These are phyloP conservation scores for Callocephalon fimbriatum DNA, from an alignment of 2,113 vertebrate genomes.

Conservation along the genomic window DNA sequence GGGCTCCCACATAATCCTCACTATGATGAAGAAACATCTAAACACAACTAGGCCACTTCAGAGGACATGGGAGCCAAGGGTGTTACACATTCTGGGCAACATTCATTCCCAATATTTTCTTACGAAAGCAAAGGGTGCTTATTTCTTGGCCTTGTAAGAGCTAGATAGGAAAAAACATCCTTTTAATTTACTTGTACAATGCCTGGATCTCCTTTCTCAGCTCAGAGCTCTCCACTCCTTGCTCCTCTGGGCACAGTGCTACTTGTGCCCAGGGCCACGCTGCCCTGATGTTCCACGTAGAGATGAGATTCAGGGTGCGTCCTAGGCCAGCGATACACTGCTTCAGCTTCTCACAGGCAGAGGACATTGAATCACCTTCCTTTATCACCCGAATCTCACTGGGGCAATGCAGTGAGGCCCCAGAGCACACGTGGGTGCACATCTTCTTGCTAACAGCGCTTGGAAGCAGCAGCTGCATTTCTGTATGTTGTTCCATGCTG, in stretches of 20 bases:
- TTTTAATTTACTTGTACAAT: background rate
- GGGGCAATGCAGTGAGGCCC: background rate
- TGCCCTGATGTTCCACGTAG: background rate
- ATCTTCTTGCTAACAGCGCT: background rate
- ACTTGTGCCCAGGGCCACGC: too few species aligned
- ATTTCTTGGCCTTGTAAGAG: background rate
- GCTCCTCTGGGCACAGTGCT: background rate
- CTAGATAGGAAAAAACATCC: background rate
- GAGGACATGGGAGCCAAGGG: background rate
- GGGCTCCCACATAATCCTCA: background rate
- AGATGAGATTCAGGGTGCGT: background rate
- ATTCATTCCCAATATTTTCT: background rate
- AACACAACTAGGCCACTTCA: background rate
- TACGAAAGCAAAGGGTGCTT: background rate
- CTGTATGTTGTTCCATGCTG: background rate
- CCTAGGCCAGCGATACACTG: background rate
- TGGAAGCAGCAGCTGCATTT: background rate
- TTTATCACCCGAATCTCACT: background rate
- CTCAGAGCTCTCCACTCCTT: background rate
- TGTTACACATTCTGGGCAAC: background rate
- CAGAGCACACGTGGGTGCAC: background rate
- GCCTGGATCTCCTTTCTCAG: background rate
- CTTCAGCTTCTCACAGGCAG: background rate
- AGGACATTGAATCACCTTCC: background rate
- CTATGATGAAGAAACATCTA: background rate